Percentiles rank a stretch among this genome's conserved stretches.
Conservation (phyloP, 2,888 invertebrate genomes). For the Silvanus unidentatus region DNA sequence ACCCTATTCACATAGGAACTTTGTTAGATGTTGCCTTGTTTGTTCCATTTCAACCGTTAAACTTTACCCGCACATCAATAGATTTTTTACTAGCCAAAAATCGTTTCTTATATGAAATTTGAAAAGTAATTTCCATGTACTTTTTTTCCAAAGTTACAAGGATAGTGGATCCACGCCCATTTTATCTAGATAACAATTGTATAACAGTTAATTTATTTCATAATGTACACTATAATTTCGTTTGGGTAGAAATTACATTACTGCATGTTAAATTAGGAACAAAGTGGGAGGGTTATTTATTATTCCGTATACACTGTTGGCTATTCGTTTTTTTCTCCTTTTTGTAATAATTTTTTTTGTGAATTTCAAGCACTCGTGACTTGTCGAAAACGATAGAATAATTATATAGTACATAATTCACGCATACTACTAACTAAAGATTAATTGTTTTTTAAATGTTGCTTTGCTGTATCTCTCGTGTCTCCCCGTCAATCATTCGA, state of each 20-base stretch:
- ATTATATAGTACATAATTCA: constrained; percentile 28
- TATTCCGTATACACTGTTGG: not conserved
- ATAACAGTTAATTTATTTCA: constrained; percentile 2
- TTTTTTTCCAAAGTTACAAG: too few relatives aligned
- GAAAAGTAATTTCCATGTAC: too few relatives aligned
- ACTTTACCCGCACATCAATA: too few relatives aligned
- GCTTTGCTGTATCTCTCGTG: constrained; percentile 18
- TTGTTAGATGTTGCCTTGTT: constrained; percentile 13
- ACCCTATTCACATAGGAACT: constrained; percentile 22
- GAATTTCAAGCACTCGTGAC: not conserved
- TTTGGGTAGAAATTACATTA: not conserved
- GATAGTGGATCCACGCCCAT: too few relatives aligned
- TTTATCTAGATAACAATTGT: too few relatives aligned
- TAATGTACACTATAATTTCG: constrained; percentile 1
- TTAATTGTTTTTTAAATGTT: constrained; percentile 33
- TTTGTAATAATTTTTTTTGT: not conserved
- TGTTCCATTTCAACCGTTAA: constrained; percentile 10
- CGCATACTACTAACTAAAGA: constrained; percentile 29
- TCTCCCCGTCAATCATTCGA: constrained; percentile 13
- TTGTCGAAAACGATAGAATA: constrained; percentile 20
- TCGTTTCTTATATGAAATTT: too few relatives aligned
- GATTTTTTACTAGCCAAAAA: too few relatives aligned
- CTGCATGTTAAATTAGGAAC: not conserved
- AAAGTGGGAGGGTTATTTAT: not conserved
- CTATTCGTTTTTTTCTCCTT: too few relatives aligned